Evolutionary conservation across 2,113 vertebrate species (phyloP).

Genomic region (Phylloscopus trochilus): DNA sequence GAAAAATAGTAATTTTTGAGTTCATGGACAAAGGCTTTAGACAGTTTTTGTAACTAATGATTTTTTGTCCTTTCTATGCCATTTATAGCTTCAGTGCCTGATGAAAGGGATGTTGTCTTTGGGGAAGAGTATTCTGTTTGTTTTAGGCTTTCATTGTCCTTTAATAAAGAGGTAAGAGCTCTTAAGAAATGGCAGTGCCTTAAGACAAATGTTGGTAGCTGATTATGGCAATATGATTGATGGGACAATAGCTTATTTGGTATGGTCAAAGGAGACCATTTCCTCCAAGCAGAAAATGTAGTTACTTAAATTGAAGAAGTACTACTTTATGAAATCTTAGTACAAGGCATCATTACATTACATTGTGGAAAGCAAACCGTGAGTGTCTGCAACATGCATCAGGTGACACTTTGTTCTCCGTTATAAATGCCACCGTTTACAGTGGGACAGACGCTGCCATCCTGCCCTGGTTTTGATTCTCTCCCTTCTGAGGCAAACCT

Average conservation of each 20-base stretch:
- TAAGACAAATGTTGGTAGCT: neutral
- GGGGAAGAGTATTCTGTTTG: neutral
- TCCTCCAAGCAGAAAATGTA: neutral
- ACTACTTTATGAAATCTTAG: neutral
- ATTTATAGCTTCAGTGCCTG: neutral
- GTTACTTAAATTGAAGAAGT: neutral
- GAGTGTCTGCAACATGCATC: neutral
- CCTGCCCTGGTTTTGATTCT: neutral
- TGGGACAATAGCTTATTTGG: neutral
- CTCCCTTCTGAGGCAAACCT: neutral
- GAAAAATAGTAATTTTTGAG: neutral
- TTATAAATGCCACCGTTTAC: neutral
- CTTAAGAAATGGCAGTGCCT: neutral
- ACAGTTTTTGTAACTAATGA: neutral
- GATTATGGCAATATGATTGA: neutral
- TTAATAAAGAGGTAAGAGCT: neutral
- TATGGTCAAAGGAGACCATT: neutral
- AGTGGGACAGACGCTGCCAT: neutral
- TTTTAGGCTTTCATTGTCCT: neutral
- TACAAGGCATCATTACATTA: neutral
- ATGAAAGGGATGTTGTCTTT: neutral
- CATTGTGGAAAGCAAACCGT: neutral
- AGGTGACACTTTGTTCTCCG: neutral
- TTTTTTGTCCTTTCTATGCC: neutral
- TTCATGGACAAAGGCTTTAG: neutral